A percentile compares a stretch with the other conserved stretches of the same genome.
phyloP scores from a whole-genome alignment of 2,113 vertebrate species.

The Plecotus auritus region DNA sequence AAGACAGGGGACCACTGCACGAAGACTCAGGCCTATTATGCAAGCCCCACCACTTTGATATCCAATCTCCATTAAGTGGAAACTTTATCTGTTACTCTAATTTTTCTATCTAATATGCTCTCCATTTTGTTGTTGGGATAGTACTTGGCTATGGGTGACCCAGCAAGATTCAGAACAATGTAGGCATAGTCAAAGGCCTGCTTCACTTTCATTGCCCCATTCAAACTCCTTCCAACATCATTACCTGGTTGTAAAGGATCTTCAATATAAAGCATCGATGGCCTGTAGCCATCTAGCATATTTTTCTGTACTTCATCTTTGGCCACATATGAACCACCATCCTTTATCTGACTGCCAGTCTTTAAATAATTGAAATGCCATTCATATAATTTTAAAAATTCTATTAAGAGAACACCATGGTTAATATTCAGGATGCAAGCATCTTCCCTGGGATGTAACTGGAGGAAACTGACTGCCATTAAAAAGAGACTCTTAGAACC shows the following conservation, averaged over 20 bases:
- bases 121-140: slow-evolving; percentile 96
- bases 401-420: slow-evolving; percentile 97
- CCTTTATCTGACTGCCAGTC: slow-evolving; percentile 98
- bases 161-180: slow-evolving; percentile 93
- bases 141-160: slow-evolving; percentile 94
- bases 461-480: slow-evolving; percentile 99
- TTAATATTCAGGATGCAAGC: slow-evolving; percentile 93
- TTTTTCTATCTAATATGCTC: slow-evolving; percentile 97
- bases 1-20: slow-evolving; percentile 90
- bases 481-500: slow-evolving; percentile 99
- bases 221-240: slow-evolving; percentile 97
- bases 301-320: slow-evolving; percentile 98
- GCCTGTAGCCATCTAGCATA: slow-evolving; percentile 96
- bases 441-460: slow-evolving; percentile 96
- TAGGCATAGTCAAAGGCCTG: slow-evolving; percentile 99
- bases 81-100: slow-evolving; percentile 95
- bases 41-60: slow-evolving; percentile 91
- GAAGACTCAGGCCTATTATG: slow-evolving; percentile 86
- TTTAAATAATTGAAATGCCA: slow-evolving; percentile 99
- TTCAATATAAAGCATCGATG: slow-evolving; percentile 98
- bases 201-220: slow-evolving; percentile 99
- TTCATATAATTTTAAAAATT: slow-evolving; percentile 98
- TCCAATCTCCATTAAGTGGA: slow-evolving; percentile 97
- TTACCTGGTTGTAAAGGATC: slow-evolving; percentile 97
- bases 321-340: slow-evolving; percentile 97